Conservation (phyloP, 2,113 vertebrate genomes). For the Prionailurus viverrinus region DNA sequence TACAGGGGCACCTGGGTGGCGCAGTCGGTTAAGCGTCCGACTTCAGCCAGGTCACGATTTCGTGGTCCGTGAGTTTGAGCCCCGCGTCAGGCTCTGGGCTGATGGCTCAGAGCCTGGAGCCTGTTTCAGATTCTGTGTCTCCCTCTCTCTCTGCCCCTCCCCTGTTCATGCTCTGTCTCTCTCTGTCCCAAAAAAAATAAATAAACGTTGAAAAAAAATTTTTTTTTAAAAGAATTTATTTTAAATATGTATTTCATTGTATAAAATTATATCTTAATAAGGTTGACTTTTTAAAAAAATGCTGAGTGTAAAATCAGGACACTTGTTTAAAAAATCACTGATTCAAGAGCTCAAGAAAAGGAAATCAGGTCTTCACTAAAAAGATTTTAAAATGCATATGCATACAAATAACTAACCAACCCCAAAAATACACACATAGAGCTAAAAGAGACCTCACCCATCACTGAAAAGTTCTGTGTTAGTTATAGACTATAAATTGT, state of each 20-base stretch:
- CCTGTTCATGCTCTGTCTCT: too few relatives aligned
- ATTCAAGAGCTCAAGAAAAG: background rate
- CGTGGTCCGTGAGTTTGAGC: too few relatives aligned
- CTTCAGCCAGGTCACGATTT: too few relatives aligned
- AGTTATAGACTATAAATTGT: background rate
- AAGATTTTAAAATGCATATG: background rate
- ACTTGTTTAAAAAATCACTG: background rate
- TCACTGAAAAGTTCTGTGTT: background rate
- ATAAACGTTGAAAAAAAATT: too few relatives aligned
- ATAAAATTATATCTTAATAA: background rate
- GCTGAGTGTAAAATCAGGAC: background rate
- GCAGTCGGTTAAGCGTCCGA: too few relatives aligned
- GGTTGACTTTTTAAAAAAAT: background rate
- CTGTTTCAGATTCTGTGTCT: too few relatives aligned
- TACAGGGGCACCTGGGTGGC: too few relatives aligned
- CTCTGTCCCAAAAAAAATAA: too few relatives aligned
- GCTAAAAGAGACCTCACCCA: background rate
- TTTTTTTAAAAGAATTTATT: background rate
- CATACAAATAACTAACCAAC: background rate
- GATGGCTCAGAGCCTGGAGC: too few relatives aligned
- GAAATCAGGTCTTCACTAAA: background rate
- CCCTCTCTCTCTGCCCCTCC: too few relatives aligned
- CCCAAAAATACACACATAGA: background rate
- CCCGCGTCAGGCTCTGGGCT: too few relatives aligned
- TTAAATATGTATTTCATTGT: background rate